Conservation (phyloP, 1,140 invertebrate genomes). For the Orussus abietinus region DNA sequence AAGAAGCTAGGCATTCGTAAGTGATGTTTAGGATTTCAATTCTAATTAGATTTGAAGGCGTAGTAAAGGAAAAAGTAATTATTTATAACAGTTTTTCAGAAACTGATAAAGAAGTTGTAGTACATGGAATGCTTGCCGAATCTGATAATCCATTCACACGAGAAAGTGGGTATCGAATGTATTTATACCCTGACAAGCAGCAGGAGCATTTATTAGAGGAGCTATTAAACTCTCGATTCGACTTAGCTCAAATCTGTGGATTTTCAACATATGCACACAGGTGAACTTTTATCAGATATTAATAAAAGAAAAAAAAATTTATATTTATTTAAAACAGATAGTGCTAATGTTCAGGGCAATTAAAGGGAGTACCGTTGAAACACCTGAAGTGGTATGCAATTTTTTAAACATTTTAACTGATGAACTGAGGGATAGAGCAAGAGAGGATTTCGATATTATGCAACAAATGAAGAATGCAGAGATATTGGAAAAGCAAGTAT, state of each 20-base stretch:
- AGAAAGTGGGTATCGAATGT: slow-evolving; percentile 86
- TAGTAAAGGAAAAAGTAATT: slow-evolving; percentile 5
- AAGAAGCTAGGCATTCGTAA: slow-evolving; percentile 72
- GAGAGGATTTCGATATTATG: slow-evolving; percentile 71
- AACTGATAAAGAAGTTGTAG: slow-evolving; percentile 68
- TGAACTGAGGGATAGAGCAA: slow-evolving; percentile 62
- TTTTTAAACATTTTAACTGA: slow-evolving; percentile 79
- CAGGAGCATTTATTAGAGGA: slow-evolving; percentile 75
- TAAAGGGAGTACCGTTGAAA: slow-evolving; percentile 81
- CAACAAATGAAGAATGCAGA: slow-evolving; percentile 66
- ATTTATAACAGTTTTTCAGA: slow-evolving; percentile 63
- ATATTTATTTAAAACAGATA: slow-evolving; percentile 4
- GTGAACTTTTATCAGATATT: slow-evolving; percentile 41
- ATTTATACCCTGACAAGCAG: slow-evolving; percentile 70
- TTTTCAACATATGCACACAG: slow-evolving; percentile 85
- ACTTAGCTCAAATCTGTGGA: slow-evolving; percentile 80
- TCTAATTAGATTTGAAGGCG: slow-evolving; percentile 9
- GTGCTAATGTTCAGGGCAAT: slow-evolving; percentile 66
- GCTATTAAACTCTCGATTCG: slow-evolving; percentile 68
- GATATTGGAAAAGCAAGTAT: slow-evolving; percentile 37
- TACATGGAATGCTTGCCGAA: slow-evolving; percentile 80
- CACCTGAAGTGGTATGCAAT: slow-evolving; percentile 69
- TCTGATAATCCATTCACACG: slow-evolving; percentile 72
- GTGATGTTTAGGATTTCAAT: slow-evolving; percentile 35
- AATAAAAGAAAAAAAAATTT: slow-evolving; percentile 14